Evolutionary conservation across 2,888 invertebrate genomes (phyloP), one percentile per base, ranked within the genome.

Genomic region (Galerucella pusilla): DNA sequence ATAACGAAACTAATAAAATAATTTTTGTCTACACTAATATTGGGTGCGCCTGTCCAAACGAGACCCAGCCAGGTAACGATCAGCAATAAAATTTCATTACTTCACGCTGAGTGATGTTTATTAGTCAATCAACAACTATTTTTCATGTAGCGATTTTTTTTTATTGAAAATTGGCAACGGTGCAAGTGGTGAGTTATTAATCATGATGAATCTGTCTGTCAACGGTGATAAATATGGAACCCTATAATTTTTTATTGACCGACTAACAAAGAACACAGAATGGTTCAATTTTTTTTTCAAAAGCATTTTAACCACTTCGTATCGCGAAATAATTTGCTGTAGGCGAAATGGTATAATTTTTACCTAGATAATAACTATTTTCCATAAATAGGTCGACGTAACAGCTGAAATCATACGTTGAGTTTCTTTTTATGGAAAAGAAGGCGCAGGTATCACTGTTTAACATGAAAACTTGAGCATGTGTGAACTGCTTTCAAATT

Each of bases 181-280:
- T 3, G 45, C 10, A 45, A n/a, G 35, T 4, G 10, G n/a, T 10
- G 74, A 75, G 81, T 83, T 82, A 84, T 85, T 84, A 84, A 84
- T 84, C 85, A 84, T 81, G 81, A 81, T 81, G 82, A 81, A 80
- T 83, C 83, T 85, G 85, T 85, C 85, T 85, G 85, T 85, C 85
- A 85, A 83, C 85, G 82, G 81, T 81, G 83, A 82, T 83, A 80
- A 83, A 80, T n/a, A 54, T 54, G 10, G 80, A 76, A 78, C 80
- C 80, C 84, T 85, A 80, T 85, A 85, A 85, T 85, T 85, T 66
- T 20, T 84, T 67, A 66, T 16, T 16, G 63, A 71, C 54, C 71
- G 71, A 57, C 68, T 57, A 46, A 57, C 73, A 54, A 54, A 54
- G n/a, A 54, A 54, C 14, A 54, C 46, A 59, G 42, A 16, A 54